These are phyloP conservation scores for Zoanthus sansibaricus DNA, from an alignment of 92 coral and sea anemone species.

Conservation along the genomic window DNA sequence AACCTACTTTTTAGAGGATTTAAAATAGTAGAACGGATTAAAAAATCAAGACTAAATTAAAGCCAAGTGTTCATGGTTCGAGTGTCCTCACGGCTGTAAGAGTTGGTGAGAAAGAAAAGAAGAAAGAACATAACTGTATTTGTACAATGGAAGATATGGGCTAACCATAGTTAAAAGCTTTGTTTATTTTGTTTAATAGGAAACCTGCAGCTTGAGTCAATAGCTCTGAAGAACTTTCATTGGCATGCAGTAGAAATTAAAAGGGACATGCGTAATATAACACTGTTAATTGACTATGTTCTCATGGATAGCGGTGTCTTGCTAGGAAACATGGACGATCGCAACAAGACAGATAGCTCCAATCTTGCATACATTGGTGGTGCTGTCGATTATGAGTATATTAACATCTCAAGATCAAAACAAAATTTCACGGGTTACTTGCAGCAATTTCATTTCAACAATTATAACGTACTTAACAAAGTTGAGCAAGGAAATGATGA, in stretches of 20 bases:
- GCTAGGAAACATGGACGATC: background rate
- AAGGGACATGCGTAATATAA: conserved; percentile 27
- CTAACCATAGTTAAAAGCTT: no score
- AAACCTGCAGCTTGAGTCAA: conserved; percentile 30
- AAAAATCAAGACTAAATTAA: no score
- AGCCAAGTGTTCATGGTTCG: no score
- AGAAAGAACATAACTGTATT: background rate
- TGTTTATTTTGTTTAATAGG: background rate
- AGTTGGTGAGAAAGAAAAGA: background rate
- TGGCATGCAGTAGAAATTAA: conserved; percentile 44
- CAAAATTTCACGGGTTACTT: conserved; percentile 76
- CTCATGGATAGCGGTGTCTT: conserved; percentile 13
- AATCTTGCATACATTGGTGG: conserved; percentile 25
- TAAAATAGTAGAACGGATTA: no score
- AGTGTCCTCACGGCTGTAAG: no score
- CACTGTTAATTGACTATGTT: conserved; percentile 8
- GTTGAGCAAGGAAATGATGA: conserved; percentile 54
- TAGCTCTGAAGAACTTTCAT: conserved; percentile 15
- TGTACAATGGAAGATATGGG: background rate
- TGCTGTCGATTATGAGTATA: background rate
- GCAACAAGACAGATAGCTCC: background rate
- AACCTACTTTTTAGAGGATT: no score
- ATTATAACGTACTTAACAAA: conserved; percentile 65
- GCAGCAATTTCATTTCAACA: conserved; percentile 77
- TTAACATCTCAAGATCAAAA: conserved; percentile 48